Evolutionary conservation across 2,797 vertebrate species (phyloP).

Genomic region (Alosa sapidissima): DNA sequence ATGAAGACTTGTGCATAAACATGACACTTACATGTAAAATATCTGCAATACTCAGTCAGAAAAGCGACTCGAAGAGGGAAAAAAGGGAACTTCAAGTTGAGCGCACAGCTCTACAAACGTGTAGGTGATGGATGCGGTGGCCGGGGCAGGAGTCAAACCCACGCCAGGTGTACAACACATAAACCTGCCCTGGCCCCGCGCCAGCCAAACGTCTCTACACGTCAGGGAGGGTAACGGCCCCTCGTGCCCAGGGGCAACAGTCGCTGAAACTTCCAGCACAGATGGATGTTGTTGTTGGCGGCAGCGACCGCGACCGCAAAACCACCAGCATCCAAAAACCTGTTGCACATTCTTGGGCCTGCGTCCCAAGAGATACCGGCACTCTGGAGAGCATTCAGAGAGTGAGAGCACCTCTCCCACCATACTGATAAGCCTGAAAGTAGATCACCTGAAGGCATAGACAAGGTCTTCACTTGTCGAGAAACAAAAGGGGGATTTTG

Average conservation of each 20-base stretch:
- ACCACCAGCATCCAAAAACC: neutral
- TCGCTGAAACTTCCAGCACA: neutral
- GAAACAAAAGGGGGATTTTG: neutral
- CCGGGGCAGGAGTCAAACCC: neutral
- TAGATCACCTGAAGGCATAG: neutral
- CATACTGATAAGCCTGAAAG: neutral
- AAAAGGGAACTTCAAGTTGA: no score
- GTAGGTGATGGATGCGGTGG: neutral
- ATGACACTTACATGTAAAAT: neutral
- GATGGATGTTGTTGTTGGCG: neutral
- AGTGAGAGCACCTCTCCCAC: neutral
- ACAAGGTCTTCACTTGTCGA: neutral
- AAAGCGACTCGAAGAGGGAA: neutral
- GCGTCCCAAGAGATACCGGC: neutral
- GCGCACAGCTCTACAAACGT: neutral
- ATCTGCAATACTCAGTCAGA: neutral
- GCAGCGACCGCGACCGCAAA: neutral
- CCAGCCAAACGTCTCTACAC: neutral
- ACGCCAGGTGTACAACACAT: constrained; percentile 2
- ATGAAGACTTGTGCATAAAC: neutral
- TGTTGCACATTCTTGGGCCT: neutral
- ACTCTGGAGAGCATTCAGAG: neutral
- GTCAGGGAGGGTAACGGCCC: neutral
- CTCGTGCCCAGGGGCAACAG: neutral
- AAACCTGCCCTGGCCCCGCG: neutral